phyloP scores from a whole-genome alignment of 35 echinoderm and acorn worm genomes.

The Nesometra sesokonis region DNA sequence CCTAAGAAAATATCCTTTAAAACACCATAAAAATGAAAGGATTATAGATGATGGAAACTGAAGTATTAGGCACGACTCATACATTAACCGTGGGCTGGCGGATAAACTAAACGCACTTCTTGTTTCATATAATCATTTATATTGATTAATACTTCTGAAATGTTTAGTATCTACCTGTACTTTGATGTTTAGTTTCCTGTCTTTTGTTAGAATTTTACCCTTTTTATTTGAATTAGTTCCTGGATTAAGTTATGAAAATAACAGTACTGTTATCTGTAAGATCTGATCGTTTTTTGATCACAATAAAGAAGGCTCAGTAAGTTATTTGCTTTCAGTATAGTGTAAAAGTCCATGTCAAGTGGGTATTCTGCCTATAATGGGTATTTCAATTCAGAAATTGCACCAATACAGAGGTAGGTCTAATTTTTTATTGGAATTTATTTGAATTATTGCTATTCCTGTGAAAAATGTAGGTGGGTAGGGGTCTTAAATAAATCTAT shows the following conservation, averaged over 20 bases:
- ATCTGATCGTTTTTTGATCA: background rate
- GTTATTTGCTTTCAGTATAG: background rate
- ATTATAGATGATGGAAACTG: too few relatives aligned
- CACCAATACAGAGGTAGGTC: too few relatives aligned
- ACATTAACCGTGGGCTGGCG: background rate
- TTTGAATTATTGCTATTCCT: too few relatives aligned
- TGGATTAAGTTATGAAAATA: background rate
- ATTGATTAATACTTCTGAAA: background rate
- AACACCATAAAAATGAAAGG: too few relatives aligned
- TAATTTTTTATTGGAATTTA: too few relatives aligned
- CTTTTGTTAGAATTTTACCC: background rate
- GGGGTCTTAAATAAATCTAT: too few relatives aligned
- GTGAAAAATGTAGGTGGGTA: too few relatives aligned
- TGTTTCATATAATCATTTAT: background rate
- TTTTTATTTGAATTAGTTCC: background rate
- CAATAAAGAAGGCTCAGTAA: background rate
- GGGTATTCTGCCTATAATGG: background rate
- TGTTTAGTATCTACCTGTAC: background rate
- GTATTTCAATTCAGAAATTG: background rate
- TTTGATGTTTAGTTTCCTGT: background rate
- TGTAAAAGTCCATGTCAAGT: background rate
- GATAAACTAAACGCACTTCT: background rate
- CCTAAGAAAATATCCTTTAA: too few relatives aligned
- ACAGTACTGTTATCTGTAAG: background rate
- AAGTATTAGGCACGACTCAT: background rate